phyloP scores from a whole-genome alignment of 2,113 vertebrate genomes.

The Tragelaphus imberbis region DNA sequence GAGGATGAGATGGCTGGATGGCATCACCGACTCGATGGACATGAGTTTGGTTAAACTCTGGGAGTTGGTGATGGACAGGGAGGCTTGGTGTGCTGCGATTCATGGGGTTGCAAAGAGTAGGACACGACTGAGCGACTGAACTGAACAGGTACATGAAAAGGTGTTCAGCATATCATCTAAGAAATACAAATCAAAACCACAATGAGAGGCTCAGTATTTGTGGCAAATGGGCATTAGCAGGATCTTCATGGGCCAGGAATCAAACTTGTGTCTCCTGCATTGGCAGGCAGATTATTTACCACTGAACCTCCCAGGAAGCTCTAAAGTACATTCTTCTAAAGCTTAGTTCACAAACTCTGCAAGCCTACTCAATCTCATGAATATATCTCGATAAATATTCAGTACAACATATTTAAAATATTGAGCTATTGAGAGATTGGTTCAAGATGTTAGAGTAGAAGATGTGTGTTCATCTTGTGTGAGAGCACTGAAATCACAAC shows the following conservation, averaged over 20 bases:
- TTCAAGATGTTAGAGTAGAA: not conserved
- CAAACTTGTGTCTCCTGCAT: not conserved
- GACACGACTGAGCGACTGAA: rapidly evolving
- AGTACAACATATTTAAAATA: not conserved
- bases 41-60: no score
- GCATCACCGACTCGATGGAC: rapidly evolving
- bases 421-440: not conserved
- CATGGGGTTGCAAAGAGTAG: no score
- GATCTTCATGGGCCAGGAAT: not conserved
- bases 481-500: not conserved
- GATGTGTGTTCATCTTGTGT: not conserved
- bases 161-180: not conserved
- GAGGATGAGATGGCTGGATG: no score
- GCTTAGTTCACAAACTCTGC: not conserved
- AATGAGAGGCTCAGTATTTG: not conserved
- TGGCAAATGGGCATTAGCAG: not conserved
- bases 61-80: no score
- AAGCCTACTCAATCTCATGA: not conserved
- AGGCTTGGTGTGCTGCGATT: no score
- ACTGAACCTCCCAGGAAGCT: not conserved
- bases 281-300: not conserved
- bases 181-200: not conserved
- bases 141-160: not conserved
- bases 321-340: not conserved
- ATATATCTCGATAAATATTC: not conserved